Base-by-base conservation (phyloP, 2,113 vertebrate genomes). In the Plecturocebus donacophilus region DNA sequence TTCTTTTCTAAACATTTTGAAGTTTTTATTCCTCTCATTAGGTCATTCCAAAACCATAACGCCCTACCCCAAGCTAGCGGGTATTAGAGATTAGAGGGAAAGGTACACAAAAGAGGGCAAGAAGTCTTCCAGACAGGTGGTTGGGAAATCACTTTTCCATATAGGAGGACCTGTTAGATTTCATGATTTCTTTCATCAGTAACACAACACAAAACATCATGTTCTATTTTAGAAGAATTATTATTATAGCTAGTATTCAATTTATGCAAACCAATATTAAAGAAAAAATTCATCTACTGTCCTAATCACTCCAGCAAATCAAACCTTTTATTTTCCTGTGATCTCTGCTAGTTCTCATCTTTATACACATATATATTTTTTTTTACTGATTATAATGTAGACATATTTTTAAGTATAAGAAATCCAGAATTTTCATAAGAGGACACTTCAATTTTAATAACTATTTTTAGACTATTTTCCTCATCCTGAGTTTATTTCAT, bases 1-100 rank as follows among this genome's bases (percentile, higher is more conserved):
- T 82, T 95, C 45, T 92, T 96, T 90, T 86, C 85, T 95, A 93
- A 88, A 91, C 61, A 81, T 82, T 96, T 91, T 95, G 66, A 97
- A 54, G 66, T 92, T 81, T 80, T 95, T 87, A 94, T 87, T 77
- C 21, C 49, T 80, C 58, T 85, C 30, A 8, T 66, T 21, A 90
- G 49, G 66, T 85, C 81, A 82, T 91, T 79, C 82, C 49, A 19
- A 81, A 96, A 94, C 45, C 64, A 47, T 81, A 81, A 94, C 82
- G 56, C 52, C 38, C 56, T 82, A 54, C 77, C 19, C 19, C 80
- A 38, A 38, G 38, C 20, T 79, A 54, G 21, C 42, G 6, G 64
- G 64, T 23, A 52, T 89, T 94, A 89, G 73, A 86, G 87, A 94
- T 73, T 58, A 96, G 66, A 61, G 19, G 73, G 81, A 68, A 68